These are phyloP conservation scores for Panorpa germanica DNA, from an alignment of 2,888 invertebrate species.

Conservation along the genomic window DNA sequence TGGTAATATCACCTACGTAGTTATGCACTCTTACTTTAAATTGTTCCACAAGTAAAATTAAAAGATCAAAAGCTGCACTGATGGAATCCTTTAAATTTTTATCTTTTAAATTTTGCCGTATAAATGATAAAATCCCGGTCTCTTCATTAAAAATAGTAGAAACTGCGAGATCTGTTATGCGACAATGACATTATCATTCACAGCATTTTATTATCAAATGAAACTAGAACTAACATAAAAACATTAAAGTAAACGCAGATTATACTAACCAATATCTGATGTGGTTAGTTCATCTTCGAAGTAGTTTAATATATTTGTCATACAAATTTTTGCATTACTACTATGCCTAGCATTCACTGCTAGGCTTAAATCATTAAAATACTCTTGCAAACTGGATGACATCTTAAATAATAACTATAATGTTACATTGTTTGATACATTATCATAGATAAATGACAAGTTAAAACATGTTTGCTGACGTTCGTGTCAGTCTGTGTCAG, in stretches of 20 bases:
- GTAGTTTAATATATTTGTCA: constrained; percentile 14
- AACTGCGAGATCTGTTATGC: constrained; percentile 13
- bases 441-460: no score
- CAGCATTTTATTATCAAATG: neutral
- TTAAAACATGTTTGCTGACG: no score
- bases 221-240: neutral
- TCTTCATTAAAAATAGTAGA: constrained; percentile 13
- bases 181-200: neutral
- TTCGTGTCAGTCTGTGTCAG: no score
- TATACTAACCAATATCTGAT: constrained; percentile 14
- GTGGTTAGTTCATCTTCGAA: constrained; percentile 13
- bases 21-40: constrained; percentile 9
- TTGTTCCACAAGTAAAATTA: constrained; percentile 13
- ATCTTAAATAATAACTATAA: no score
- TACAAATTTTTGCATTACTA: constrained; percentile 13
- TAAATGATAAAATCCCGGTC: constrained; percentile 13
- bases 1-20: constrained; percentile 12
- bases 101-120: constrained; percentile 12
- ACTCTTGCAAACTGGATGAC: no score
- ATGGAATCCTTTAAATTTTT: constrained; percentile 15
- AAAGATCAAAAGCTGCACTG: constrained; percentile 14
- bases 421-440: no score
- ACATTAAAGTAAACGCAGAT: neutral
- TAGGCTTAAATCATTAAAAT: no score
- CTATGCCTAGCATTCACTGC: no score